phyloP scores from a whole-genome alignment of 1,140 invertebrate species.

The Zaprionus camerounensis region DNA sequence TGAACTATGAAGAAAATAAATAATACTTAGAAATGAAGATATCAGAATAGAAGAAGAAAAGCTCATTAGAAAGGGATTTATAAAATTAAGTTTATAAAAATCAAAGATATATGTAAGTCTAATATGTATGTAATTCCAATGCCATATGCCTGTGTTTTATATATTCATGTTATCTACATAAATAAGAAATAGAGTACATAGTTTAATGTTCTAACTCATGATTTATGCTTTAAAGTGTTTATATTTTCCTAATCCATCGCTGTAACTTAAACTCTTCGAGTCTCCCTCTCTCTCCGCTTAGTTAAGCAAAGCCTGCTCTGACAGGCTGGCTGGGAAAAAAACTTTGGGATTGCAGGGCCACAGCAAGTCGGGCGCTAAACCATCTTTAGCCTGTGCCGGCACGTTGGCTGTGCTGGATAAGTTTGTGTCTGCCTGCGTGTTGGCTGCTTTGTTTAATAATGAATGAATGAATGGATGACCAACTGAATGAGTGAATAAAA shows the following conservation, averaged over 20 bases:
- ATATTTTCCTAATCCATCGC: background rate
- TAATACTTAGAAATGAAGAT: too few species aligned
- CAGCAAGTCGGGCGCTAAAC: conserved; percentile 29
- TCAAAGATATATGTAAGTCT: too few species aligned
- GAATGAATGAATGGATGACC: conserved; percentile 57
- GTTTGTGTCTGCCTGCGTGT: conserved; percentile 44
- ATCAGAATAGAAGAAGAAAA: too few species aligned
- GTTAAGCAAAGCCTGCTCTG: conserved; percentile 10
- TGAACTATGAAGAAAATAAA: background rate
- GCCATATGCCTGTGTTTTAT: too few species aligned
- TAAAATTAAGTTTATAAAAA: background rate
- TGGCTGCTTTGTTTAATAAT: conserved; percentile 62
- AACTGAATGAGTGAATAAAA: conserved; percentile 46
- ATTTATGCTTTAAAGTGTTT: too few species aligned
- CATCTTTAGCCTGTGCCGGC: conserved; percentile 21
- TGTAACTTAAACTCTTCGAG: background rate
- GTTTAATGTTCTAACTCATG: too few species aligned
- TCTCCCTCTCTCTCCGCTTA: background rate
- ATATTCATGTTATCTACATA: too few species aligned
- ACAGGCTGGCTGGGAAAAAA: conserved; percentile 3
- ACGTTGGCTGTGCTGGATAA: conserved; percentile 33
- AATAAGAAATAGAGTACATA: too few species aligned
- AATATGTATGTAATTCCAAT: too few species aligned
- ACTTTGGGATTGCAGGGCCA: background rate
- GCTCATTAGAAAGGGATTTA: too few species aligned